Percentiles rank a stretch among this genome's conserved stretches.
phyloP scores from a whole-genome alignment of 2,797 vertebrate species.

The Aplochiton taeniatus region DNA sequence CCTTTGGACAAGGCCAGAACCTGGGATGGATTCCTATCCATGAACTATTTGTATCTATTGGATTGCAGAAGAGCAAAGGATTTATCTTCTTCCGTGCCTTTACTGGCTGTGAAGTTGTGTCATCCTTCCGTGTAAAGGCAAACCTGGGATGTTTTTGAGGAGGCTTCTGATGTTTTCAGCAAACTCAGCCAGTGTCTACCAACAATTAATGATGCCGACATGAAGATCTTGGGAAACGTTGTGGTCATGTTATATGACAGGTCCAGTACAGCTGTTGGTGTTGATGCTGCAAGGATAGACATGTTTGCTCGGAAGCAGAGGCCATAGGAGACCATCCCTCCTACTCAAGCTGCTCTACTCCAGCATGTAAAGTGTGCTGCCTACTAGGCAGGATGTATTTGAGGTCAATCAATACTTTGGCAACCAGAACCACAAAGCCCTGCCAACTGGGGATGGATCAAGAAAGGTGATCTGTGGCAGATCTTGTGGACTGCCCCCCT shows the following conservation, averaged over 20 bases:
- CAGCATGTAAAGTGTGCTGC: constrained; percentile 21
- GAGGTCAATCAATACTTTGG: constrained; percentile 14
- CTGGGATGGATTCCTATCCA: too few species aligned
- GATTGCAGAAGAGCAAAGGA: too few species aligned
- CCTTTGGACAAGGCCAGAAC: too few species aligned
- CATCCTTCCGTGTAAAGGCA: too few species aligned
- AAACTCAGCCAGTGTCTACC: too few species aligned
- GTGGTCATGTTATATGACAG: constrained; percentile 24
- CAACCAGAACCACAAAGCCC: constrained; percentile 12
- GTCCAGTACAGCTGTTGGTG: constrained; percentile 6
- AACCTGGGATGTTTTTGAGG: too few species aligned
- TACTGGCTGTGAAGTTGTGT: too few species aligned
- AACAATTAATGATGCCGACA: too few species aligned
- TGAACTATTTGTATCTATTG: too few species aligned
- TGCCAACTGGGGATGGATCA: constrained; percentile 18
- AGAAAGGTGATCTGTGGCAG: constrained; percentile 18
- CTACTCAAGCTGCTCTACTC: constrained; percentile 3
- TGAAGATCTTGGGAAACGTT: constrained; percentile 16
- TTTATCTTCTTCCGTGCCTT: too few species aligned
- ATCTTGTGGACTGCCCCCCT: constrained; percentile 11
- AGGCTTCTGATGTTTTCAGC: too few species aligned
- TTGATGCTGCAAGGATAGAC: constrained; percentile 12
- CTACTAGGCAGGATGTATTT: constrained; percentile 17
- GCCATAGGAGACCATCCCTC: constrained; percentile 2
- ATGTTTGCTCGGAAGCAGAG: constrained; percentile 12